Conservation (phyloP, 2,888 invertebrate species). For the Erebia palarica region DNA sequence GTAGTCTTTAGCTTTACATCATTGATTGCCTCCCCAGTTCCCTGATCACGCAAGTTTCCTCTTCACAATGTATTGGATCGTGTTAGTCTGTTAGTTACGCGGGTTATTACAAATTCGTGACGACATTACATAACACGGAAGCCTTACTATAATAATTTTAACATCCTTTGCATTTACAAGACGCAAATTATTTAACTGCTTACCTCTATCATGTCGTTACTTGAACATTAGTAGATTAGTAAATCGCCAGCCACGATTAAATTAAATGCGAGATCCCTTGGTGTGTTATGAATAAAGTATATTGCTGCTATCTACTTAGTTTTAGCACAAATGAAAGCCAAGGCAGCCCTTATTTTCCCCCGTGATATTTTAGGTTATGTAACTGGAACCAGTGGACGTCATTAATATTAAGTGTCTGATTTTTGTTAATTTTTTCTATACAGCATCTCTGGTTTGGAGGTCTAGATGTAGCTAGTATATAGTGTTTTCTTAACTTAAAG, state of each 20-base stretch:
- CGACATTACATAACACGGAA: constrained; percentile 28
- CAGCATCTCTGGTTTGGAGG: too few species aligned
- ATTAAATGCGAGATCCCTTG: constrained; percentile 5
- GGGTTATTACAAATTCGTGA: constrained; percentile 34
- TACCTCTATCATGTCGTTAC: constrained; percentile 18
- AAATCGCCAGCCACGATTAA: constrained; percentile 5
- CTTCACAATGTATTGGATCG: constrained; percentile 21
- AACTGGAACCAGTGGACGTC: too few species aligned
- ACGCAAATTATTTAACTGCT: constrained; percentile 34
- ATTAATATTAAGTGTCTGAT: too few species aligned
- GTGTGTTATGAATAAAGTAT: neutral
- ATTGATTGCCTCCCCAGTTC: constrained; percentile 20
- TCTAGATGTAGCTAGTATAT: too few species aligned
- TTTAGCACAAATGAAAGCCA: neutral
- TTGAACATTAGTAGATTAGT: constrained; percentile 6
- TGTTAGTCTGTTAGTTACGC: constrained; percentile 31
- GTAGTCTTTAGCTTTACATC: constrained; percentile 14
- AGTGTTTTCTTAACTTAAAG: too few species aligned
- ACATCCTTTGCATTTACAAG: constrained; percentile 42
- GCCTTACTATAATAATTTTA: constrained; percentile 30
- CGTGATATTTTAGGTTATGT: neutral
- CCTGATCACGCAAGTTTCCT: constrained; percentile 22
- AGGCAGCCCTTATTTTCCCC: neutral
- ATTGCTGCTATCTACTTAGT: neutral
- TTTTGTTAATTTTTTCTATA: too few species aligned